Evolutionary conservation across 1,140 invertebrate species (phyloP).

Genomic region (Palaemon carinicauda): DNA sequence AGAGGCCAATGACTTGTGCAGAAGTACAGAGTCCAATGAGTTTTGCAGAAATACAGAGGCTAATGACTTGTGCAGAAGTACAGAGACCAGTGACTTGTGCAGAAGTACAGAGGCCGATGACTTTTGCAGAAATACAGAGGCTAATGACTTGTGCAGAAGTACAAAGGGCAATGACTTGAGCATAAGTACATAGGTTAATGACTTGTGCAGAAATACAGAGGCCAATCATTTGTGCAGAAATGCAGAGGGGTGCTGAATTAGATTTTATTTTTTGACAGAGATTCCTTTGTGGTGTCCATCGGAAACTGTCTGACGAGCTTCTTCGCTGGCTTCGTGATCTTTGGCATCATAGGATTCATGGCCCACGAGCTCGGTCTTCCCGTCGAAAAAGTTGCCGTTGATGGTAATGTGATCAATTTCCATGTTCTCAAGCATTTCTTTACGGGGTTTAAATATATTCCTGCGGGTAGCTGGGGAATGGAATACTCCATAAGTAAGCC

Average conservation of each 20-base stretch:
- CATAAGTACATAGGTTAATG: too few relatives aligned
- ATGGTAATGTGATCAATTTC: constrained; percentile 46
- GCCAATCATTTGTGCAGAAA: too few relatives aligned
- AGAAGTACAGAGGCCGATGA: too few relatives aligned
- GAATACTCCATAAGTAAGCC: neutral
- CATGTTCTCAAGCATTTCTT: neutral
- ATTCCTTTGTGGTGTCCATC: constrained; percentile 59
- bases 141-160: too few relatives aligned
- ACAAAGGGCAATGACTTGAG: too few relatives aligned
- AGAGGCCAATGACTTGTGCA: too few relatives aligned
- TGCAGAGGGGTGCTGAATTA: neutral
- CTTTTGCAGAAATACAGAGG: too few relatives aligned
- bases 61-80: too few relatives aligned
- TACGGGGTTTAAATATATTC: neutral
- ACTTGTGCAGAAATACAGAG: too few relatives aligned
- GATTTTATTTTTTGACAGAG: constrained; percentile 36
- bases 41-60: too few relatives aligned
- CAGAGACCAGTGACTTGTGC: too few relatives aligned
- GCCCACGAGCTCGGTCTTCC: constrained; percentile 74
- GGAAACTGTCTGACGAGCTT: constrained; percentile 61
- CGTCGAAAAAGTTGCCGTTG: constrained; percentile 58
- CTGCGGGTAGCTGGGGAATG: constrained; percentile 28
- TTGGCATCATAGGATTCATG: constrained; percentile 72
- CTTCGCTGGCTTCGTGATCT: constrained; percentile 64
- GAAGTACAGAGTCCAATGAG: too few relatives aligned